Base-by-base conservation (phyloP, 1,140 invertebrate species). In the Drosophila bifasciata region DNA sequence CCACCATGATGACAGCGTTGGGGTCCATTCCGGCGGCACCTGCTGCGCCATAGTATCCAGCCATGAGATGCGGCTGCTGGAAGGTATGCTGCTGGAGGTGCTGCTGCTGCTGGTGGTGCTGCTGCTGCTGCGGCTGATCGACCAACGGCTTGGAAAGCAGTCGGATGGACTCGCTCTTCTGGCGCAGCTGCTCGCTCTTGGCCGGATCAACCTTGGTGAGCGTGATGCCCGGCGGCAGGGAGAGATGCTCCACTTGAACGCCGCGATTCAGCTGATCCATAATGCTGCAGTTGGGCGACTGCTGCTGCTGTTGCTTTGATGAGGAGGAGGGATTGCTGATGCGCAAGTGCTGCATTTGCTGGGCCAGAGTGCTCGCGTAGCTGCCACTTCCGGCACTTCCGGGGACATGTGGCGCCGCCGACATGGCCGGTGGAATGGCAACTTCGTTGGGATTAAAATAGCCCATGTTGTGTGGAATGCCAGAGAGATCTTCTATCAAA, bases 211-310 rank as follows among this genome's bases (percentile, higher is more conserved):
- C 96, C 76, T 96, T 95, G 0, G 96, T 97, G 41, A 97, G 94
- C 2, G 96, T 97, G 21, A 97, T 97, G 5, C 96, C 96, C 6
- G 96, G 96, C 1, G 96, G 96, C 61, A 97, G 91, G 44, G 94
- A 94, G 1, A 97, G 89, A 86, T 95, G 95, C 32, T 95, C 95
- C 64, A 96, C 93, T 91, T 93, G 93, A 0, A 94, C 93, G 2
- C 93, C 93, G 16, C 92, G 92, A 62, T 93, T 93, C 7, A 94
- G 90, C 40, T 94, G 93, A 59, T 94, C 93, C 93, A 94, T 94
- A 52, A 94, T 94, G 79, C 93, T 94, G 32, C 89, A 84, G 57
- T 90, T 90, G 16, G 74, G 50, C 11, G 57, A 53, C 58, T 78
- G 75, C n/a, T 53, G 25, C n/a, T 61, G 60, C 43, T 79, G 69